A percentile compares a stretch with the other conserved stretches of the same genome.
phyloP scores from a whole-genome alignment of 2,797 vertebrate species.

The Gila robusta region DNA sequence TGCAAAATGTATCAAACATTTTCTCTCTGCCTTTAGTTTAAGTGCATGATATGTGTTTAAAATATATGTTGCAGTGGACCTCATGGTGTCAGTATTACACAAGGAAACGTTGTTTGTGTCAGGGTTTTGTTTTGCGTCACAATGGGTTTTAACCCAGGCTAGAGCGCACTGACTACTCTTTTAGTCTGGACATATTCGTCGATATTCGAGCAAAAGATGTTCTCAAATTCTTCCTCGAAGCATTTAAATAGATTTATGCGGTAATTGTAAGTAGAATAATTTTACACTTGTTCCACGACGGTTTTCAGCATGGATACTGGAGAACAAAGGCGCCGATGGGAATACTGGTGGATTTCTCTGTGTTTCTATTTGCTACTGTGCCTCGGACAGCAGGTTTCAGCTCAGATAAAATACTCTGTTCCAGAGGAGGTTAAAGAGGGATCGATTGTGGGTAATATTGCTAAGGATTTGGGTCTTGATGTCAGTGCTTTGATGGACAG shows the following conservation, averaged over 20 bases:
- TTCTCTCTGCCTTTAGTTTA: not conserved
- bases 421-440: not conserved
- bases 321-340: constrained; percentile 16
- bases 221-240: not conserved
- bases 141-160: not conserved
- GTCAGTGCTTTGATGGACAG: not conserved
- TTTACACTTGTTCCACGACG: not conserved
- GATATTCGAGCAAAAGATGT: not conserved
- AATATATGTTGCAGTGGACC: not conserved
- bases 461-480: not conserved
- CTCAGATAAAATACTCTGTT: not conserved
- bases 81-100: constrained; percentile 42
- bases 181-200: not conserved
- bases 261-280: not conserved
- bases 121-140: not conserved
- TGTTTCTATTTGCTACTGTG: constrained; percentile 58
- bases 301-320: constrained; percentile 47
- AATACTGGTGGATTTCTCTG: constrained; percentile 20
- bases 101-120: not conserved
- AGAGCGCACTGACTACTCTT: not conserved
- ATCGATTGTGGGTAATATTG: not conserved
- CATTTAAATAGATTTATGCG: not conserved
- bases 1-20: not conserved
- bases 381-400: constrained; percentile 33
- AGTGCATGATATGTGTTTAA: not conserved